Base-by-base conservation (phyloP, 1,140 invertebrate species). In the Trichonephila clavipes region DNA sequence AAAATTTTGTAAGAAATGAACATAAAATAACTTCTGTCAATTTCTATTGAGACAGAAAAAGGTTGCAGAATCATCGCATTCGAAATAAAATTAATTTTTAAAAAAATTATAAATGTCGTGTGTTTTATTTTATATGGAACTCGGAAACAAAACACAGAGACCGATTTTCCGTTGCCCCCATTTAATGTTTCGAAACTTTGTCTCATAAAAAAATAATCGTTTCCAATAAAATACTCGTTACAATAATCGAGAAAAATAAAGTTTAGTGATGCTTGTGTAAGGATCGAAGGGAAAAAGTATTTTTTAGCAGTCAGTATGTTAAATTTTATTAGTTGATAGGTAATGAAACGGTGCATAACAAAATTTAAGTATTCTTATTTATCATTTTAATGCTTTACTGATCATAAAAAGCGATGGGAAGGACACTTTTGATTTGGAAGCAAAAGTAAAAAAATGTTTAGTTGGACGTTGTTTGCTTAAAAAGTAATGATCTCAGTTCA, bases 181-280 rank as follows among this genome's bases (percentile, higher is more conserved):
- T 51, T 59, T 83, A 58, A 51, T 51, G 51, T 83, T 83, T 59
- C 2, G 44, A 77, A 77, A 83, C 44, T 83, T 16, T 21, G 21
- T 58, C 82, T 24, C 82, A n/a, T 83, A 83, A 77, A 83, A n/a
- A 83, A 83, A 18, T 83, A 83, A 83, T 83, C 82, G 82, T 58
- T 83, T 83, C 24, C 51, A 83, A 83, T 83, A 83, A 83, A 83
- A 83, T 10, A 21, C 44, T 83, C 82, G 51, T 58, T 59, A 59
- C 82, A 19, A 58, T 83, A 59, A 83, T 83, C 82, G 58, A 58
- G 21, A 59, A 83, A 28, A 28, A 8, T 34, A 77, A 77, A 77
- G 16, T 77, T 77, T 18, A 18, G 28, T 77, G 72, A 34, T 19
- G 28, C 34, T 77, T 34, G 14, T 77, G 34, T 6, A 6, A 77